These are phyloP conservation scores for Turdus rufiventris DNA, from an alignment of 2,113 vertebrate genomes.

Conservation along the genomic window DNA sequence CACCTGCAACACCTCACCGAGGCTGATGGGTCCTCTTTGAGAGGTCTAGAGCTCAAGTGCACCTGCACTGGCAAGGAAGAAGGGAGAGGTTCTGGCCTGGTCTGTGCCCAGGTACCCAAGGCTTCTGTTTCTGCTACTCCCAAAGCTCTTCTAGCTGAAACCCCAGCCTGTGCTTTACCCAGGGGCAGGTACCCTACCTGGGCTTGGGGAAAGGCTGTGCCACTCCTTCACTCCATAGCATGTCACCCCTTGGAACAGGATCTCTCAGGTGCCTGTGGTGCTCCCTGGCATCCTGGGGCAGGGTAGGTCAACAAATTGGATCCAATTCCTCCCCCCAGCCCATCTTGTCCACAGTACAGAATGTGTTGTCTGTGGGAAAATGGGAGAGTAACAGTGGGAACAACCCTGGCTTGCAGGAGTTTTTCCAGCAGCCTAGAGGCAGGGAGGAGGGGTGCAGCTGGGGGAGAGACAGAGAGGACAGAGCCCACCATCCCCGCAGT, in stretches of 20 bases:
- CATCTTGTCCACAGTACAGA: not conserved
- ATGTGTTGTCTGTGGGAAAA: not conserved
- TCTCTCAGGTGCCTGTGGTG: rapidly evolving
- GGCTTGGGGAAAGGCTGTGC: not conserved
- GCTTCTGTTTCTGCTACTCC: not conserved
- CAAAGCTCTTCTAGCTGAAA: not conserved
- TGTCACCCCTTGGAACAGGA: not conserved
- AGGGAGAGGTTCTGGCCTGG: rapidly evolving
- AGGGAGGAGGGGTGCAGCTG: not conserved
- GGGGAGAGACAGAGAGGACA: not conserved
- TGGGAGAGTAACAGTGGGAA: not conserved
- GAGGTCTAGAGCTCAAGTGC: not conserved
- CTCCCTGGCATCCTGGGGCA: not conserved
- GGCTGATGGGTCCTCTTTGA: not conserved
- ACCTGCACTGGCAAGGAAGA: rapidly evolving
- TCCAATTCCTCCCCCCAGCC: not conserved
- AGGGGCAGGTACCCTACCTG: not conserved
- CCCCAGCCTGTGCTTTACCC: not conserved
- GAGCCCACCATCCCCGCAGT: not conserved
- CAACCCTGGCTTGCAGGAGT: not conserved
- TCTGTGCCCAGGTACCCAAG: not conserved
- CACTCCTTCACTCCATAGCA: not conserved
- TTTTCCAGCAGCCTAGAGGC: not conserved
- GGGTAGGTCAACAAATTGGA: not conserved
- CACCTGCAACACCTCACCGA: not conserved